Evolutionary conservation across 2,888 invertebrate genomes (phyloP), one percentile per base, ranked within the genome.

Genomic region (Ichneumon xanthorius): DNA sequence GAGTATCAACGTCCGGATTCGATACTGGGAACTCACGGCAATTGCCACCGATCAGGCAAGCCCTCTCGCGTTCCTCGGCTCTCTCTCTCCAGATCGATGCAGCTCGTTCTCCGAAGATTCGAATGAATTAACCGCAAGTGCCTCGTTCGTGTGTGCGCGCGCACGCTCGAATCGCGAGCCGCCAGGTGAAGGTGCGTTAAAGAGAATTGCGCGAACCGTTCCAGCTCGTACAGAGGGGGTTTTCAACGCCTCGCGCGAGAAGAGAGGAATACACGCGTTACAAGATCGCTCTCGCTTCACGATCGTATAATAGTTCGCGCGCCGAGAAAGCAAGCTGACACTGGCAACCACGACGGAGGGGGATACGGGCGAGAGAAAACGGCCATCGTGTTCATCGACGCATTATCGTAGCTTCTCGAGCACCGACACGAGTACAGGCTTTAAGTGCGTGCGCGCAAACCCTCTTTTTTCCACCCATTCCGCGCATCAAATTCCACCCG

Each of bases 61-160:
- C 4, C 67, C 73, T 48, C 45, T 67, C 73, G 37, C 55, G 65
- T 67, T 80, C 50, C 6, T 30, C 30, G 26, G 30, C 48, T n/a
- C 33, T 76, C 3, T 61, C 22, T 26, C 72, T 48, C 14, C 30
- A 22, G 26, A 63, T 63, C 37, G 67, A 55, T 53, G 67, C 73
- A 80, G 72, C 67, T 67, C 55, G 73, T 80, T 80, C 73, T 50
- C 55, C 79, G 67, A 72, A 75, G 73, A 61, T 71, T 72, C 70
- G 53, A 75, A 85, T 85, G 63, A 85, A 85, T 82, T 85, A 85
- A 82, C 79, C 82, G 58, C 50, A 82, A 85, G 70, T 82, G 71
- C 79, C 58, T 19, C 30, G 45, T 80, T 14, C 71, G 65, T 50
- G 26, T 77, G 19, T 19, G 19, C 22, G 67, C 37, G 37, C n/a